Conservation (phyloP, 2,113 vertebrate species). For the Nettapus auritus region DNA sequence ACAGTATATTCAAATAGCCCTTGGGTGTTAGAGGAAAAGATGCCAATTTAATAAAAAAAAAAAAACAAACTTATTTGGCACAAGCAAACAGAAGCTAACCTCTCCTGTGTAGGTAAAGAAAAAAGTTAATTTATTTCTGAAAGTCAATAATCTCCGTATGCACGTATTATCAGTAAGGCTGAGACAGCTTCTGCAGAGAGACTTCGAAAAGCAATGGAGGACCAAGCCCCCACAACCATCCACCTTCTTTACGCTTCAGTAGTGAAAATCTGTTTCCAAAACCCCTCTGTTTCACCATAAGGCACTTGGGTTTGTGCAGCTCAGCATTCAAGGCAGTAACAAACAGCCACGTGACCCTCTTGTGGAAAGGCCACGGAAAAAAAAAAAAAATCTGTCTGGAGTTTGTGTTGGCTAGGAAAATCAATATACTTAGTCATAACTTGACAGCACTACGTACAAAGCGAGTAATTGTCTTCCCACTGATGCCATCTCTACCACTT, state of each 20-base stretch:
- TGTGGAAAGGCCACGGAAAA: not conserved
- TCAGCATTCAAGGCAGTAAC: slow-evolving; percentile 15
- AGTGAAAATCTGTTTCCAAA: not conserved
- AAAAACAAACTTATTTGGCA: not conserved
- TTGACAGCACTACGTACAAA: slow-evolving; percentile 56
- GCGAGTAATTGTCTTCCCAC: slow-evolving; percentile 49
- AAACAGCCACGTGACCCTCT: slow-evolving; percentile 16
- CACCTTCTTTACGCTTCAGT: not conserved
- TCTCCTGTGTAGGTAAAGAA: not conserved
- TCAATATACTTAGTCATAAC: slow-evolving; percentile 55
- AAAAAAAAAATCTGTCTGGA: not conserved
- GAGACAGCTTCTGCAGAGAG: not conserved
- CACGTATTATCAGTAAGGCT: not conserved
- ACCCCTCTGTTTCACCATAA: slow-evolving; percentile 21
- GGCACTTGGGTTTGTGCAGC: slow-evolving; percentile 19
- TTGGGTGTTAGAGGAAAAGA: not conserved
- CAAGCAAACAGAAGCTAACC: not conserved
- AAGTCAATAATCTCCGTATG: not conserved
- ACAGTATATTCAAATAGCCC: not conserved
- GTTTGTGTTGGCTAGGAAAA: slow-evolving; percentile 54
- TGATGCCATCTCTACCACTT: slow-evolving; percentile 28
- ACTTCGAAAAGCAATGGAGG: not conserved
- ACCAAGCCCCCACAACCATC: not conserved
- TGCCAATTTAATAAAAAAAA: not conserved
- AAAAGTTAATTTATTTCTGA: not conserved